Base-by-base conservation (phyloP, 2,888 invertebrate species). In the Volucella bombylans region DNA sequence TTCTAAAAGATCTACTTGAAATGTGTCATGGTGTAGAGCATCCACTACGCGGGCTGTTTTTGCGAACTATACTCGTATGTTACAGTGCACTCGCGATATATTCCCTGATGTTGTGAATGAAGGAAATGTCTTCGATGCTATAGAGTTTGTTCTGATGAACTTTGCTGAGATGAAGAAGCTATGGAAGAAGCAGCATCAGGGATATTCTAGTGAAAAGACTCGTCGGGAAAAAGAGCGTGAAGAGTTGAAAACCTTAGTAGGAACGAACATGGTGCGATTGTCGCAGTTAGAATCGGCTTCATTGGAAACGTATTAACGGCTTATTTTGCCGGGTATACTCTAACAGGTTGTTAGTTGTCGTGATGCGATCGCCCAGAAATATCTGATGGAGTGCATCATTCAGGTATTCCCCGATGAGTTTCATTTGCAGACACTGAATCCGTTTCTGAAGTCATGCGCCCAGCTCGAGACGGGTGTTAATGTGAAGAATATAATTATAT, bases 11-110 rank as follows among this genome's bases (percentile, higher is more conserved):
- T 92, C 93, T 99, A 86, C 99, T 99, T 1, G 99, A 99, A 93
- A 99, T 99, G 99, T 99, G 99, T 89, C 95, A 99, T 73, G 99
- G 99, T 12, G 99, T 99, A 0, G 99, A 99, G 90, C 98, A 99
- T 93, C 98, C 98, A 0, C 90, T 98, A 31, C 93, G 97, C 68
- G 97, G 97, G 0, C 91, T 97, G 39, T 97, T 97, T 90, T 92
- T 97, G 64, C 94, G 99, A 73, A 99, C 92, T 99, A 99, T 92
- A 93, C n/a, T n/a, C n/a, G n/a, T n/a, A n/a, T 99, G 59, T 93
- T 99, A 71, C 99, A 99, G 91, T 98, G 98, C 91, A 99, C 99
- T 0, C 95, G 98, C 88, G 99, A 99, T 91, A 96, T 99, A 23
- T 93, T 99, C 65, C 99, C 99, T 0, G 99, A 99, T 91, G 94